Conservation (phyloP, 30 jellyfish, hydroid and myxozoan species). For the Catostylus mosaicus region DNA sequence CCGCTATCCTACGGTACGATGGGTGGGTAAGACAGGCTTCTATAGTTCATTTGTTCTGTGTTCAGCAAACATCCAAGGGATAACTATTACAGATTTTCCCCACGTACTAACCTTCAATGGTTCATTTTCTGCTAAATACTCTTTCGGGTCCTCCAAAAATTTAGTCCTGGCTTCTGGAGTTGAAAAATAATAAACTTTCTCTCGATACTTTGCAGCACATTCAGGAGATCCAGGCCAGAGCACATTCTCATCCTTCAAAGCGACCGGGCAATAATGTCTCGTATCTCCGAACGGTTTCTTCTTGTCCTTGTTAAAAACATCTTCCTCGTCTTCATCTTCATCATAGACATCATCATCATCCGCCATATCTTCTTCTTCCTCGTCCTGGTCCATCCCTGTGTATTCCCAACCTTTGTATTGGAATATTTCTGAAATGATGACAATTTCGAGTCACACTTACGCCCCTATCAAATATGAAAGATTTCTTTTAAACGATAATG, state of each 20-base stretch:
- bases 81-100: no score
- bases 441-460: no score
- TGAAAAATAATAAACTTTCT: constrained; percentile 83
- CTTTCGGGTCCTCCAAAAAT: constrained; percentile 76
- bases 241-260: constrained; percentile 79
- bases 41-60: no score
- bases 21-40: no score
- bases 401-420: constrained; percentile 95
- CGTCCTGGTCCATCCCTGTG: constrained; percentile 98
- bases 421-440: constrained; percentile 42
- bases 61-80: no score
- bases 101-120: constrained; percentile 74
- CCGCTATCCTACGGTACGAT: no score
- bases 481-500: no score
- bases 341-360: constrained; percentile 71
- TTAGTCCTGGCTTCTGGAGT: constrained; percentile 83
- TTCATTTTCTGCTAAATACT: constrained; percentile 75
- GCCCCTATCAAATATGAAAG: no score
- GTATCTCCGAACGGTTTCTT: constrained; percentile 95
- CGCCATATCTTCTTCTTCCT: constrained; percentile 93
- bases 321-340: constrained; percentile 77
- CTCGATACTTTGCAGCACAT: constrained; percentile 94
- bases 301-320: constrained; percentile 66
- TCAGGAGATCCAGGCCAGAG: constrained; percentile 97
- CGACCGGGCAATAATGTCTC: constrained; percentile 90